Evolutionary conservation across 2,113 vertebrate genomes (phyloP), one percentile per base, ranked within the genome.

Genomic region (western clawed frog (Xenopus tropicalis)): DNA sequence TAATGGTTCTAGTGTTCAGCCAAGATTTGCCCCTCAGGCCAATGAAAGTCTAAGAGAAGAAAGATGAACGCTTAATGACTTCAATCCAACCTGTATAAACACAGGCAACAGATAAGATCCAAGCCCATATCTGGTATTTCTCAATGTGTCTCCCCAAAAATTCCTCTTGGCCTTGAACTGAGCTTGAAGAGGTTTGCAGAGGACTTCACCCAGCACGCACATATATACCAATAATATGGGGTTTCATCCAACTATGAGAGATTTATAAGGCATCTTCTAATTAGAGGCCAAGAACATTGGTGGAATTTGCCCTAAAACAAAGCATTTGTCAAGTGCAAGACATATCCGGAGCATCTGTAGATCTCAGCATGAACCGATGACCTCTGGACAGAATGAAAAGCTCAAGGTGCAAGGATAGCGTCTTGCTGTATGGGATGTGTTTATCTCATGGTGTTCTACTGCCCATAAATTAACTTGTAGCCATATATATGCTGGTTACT

Each of bases 141-240:
- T 69, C 72, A 74, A 59, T 57, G 20, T 68, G 56, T 68, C 65
- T 59, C 72, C 57, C 65, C 42, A 29, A 74, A 51, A 66, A 61
- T 57, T 61, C 57, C 56, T 29, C 61, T 61, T 74, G 72, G 69
- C 72, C 72, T 74, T 74, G 72, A 74, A 68, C 72, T 68, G 19
- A 61, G 54, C 16, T 44, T 64, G 25, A 14, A 37, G 29, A 3
- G 29, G 2, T 43, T 25, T 10, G 58, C 14, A 48, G 61, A 48
- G 54, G 22, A 74, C 22, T 17, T 61, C 23, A 22, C 20, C 20
- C 56, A 29, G 19, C 42, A 23, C 14, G 14, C 14, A 23, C 4
- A 11, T 22, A 22, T 48, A 17, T 6, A 48, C 46, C 46, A 48
- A 22, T 14, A 61, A 12, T 5, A 23, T 14, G 1, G 58, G 58